These are phyloP conservation scores for Pomatorhinus ruficollis DNA, from an alignment of 2,113 vertebrate genomes.

Conservation along the genomic window DNA sequence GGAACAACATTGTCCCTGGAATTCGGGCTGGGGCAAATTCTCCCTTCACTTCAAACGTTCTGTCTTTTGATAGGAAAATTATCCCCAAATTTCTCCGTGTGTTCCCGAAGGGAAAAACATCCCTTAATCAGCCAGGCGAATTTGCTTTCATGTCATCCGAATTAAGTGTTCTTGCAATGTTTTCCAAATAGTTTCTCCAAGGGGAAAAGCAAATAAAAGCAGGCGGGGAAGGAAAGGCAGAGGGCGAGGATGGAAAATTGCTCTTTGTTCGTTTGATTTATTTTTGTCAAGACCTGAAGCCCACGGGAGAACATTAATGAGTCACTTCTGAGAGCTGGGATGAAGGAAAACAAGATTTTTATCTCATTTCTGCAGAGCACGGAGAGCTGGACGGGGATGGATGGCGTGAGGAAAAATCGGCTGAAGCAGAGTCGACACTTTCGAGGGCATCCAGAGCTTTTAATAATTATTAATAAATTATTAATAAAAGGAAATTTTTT, in stretches of 20 bases:
- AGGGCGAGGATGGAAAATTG: neutral
- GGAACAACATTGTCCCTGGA: constrained; percentile 23
- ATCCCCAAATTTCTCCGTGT: neutral
- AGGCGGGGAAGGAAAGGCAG: neutral
- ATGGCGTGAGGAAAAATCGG: neutral
- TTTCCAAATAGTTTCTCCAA: constrained; percentile 32
- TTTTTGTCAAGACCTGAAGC: neutral
- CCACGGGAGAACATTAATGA: neutral
- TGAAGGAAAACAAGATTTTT: neutral
- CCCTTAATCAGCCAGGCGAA: neutral
- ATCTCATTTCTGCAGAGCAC: neutral
- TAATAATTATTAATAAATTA: neutral
- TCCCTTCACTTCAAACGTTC: neutral
- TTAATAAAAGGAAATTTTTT: neutral
- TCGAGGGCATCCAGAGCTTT: neutral
- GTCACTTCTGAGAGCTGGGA: neutral
- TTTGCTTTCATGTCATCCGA: neutral
- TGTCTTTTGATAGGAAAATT: constrained; percentile 29
- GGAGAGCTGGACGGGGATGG: neutral
- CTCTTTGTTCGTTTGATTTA: neutral
- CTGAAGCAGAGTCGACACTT: neutral
- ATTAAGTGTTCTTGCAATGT: constrained; percentile 36
- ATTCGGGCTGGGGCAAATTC: neutral
- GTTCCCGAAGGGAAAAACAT: constrained; percentile 32
- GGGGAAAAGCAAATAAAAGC: neutral